Percentiles rank a stretch among this genome's conserved stretches.
Conservation (phyloP, 2,113 vertebrate genomes). For the Gadus chalcogrammus region DNA sequence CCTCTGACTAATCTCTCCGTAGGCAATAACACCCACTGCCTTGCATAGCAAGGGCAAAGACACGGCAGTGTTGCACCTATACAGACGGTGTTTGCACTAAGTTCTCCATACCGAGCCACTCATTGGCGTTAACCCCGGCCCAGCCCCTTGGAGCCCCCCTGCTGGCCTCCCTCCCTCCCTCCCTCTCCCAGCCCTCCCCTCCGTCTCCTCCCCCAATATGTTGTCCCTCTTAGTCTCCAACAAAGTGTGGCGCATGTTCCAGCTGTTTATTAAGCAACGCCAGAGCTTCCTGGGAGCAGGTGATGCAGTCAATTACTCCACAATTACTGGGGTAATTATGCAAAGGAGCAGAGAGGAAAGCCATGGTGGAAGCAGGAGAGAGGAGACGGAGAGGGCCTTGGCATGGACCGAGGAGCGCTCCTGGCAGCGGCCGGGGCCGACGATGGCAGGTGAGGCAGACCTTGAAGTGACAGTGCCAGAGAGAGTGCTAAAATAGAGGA, state of each 20-base stretch:
- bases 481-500: slow-evolving; percentile 56
- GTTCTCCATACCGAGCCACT: too few species aligned
- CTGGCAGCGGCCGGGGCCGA: slow-evolving; percentile 49
- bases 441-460: slow-evolving; percentile 58
- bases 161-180: not conserved
- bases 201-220: slow-evolving; percentile 46
- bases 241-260: slow-evolving; percentile 64
- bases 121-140: not conserved
- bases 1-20: slow-evolving; percentile 47
- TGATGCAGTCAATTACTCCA: slow-evolving; percentile 77
- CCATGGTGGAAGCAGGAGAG: slow-evolving; percentile 1
- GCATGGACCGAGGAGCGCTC: slow-evolving; percentile 49
- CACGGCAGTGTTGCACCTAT: slow-evolving; percentile 9
- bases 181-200: slow-evolving; percentile 7
- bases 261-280: slow-evolving; percentile 77
- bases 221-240: slow-evolving; percentile 47
- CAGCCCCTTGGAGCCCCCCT: slow-evolving; percentile 18
- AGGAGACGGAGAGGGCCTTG: slow-evolving; percentile 57
- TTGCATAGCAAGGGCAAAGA: slow-evolving; percentile 52
- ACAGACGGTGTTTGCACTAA: too few species aligned
- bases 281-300: slow-evolving; percentile 62
- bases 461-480: slow-evolving; percentile 63
- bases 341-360: slow-evolving; percentile 60
- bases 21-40: slow-evolving; percentile 41
- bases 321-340: slow-evolving; percentile 72